Evolutionary conservation across 2,797 vertebrate genomes (phyloP).

Genomic region (Microctenopoma stevenorrisi): DNA sequence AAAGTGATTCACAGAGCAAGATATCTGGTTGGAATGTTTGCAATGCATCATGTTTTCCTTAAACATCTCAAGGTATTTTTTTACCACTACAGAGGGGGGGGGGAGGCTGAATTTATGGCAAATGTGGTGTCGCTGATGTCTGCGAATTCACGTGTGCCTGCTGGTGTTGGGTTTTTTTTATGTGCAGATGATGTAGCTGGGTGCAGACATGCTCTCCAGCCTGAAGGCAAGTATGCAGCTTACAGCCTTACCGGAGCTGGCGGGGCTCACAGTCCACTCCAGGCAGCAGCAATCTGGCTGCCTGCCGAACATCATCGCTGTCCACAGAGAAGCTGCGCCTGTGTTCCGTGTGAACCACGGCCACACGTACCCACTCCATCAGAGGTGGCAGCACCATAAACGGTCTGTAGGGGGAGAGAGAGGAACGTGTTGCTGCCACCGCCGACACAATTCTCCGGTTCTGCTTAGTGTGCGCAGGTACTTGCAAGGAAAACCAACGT

Average conservation of each 20-base stretch:
- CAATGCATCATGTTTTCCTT: conserved; percentile 15
- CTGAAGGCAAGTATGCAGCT: conserved; percentile 5
- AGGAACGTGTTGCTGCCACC: conserved; percentile 25
- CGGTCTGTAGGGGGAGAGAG: conserved; percentile 87
- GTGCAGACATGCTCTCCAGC: conserved; percentile 26
- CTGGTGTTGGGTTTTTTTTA: not conserved
- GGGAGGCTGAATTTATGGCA: not conserved
- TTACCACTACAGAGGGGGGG: not conserved
- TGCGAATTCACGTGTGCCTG: conserved; percentile 5
- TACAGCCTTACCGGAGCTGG: conserved; percentile 90
- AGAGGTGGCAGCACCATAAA: conserved; percentile 95
- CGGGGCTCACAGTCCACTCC: conserved; percentile 98
- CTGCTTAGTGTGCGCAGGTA: conserved; percentile 22
- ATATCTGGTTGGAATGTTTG: conserved; percentile 22
- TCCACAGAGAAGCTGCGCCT: conserved; percentile 97
- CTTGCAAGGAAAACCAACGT: conserved; percentile 46
- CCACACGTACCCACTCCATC: conserved; percentile 98
- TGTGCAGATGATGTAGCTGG: conserved; percentile 5
- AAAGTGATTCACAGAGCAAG: conserved; percentile 35
- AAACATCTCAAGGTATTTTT: conserved; percentile 23
- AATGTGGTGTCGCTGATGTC: conserved; percentile 12
- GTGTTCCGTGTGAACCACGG: conserved; percentile 93
- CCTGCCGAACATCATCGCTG: conserved; percentile 98
- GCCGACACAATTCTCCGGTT: conserved; percentile 14
- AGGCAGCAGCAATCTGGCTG: conserved; percentile 92